Evolutionary conservation across 2,888 invertebrate genomes (phyloP), one percentile per base, ranked within the genome.

Genomic region (Trissonchulus sp.): DNA sequence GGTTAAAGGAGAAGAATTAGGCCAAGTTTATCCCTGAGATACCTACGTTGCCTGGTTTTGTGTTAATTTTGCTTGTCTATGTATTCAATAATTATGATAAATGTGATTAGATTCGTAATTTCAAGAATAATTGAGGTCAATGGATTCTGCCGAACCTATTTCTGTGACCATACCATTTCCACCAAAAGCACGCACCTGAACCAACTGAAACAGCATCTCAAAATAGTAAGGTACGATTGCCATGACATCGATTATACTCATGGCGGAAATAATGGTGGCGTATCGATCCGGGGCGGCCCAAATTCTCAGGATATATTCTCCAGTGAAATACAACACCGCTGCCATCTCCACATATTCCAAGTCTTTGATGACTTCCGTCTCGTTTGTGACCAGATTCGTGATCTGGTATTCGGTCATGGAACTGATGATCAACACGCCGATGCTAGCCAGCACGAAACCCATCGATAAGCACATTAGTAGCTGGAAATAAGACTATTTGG

Each of bases 151-250:
- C n/a, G n/a, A n/a, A n/a, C n/a, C n/a, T n/a, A n/a, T n/a, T n/a
- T n/a, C n/a, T n/a, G n/a, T n/a, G n/a, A n/a, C n/a, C n/a, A n/a
- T n/a, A n/a, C n/a, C n/a, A n/a, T n/a, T n/a, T n/a, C n/a, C n/a
- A n/a, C n/a, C n/a, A n/a, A n/a, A n/a, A n/a, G n/a, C n/a, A n/a
- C n/a, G n/a, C n/a, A n/a, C n/a, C n/a, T n/a, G n/a, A n/a, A n/a
- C n/a, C n/a, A n/a, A n/a, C n/a, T n/a, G n/a, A n/a, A n/a, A n/a
- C n/a, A n/a, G n/a, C n/a, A 65, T 30, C 31, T 73, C 73, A 3
- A 73, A 3, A 34, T 73, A 73, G 63, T 63, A 73, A 31, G 73
- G 73, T 8, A 35, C 33, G 31, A 73, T 60, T 8, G 73, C 38
- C 34, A 73, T 2, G 8, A 73, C 15, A 68, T 73, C 73, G 33